These are phyloP conservation scores for Pasiphila rectangulata DNA, from an alignment of 2,888 invertebrate species.

Conservation along the genomic window DNA sequence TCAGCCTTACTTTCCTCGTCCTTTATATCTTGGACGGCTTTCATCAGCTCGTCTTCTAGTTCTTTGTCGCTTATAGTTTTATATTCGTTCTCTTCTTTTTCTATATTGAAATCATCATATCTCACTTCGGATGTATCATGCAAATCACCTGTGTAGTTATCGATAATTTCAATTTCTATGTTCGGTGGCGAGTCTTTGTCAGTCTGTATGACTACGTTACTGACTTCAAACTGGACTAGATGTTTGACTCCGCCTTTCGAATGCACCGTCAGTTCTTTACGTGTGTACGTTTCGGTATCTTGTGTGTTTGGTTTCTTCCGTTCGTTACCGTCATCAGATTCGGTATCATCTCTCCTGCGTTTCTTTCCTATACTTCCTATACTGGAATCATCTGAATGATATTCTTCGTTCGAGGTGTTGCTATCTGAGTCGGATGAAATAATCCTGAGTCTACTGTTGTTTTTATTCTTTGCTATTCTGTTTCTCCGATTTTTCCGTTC, in stretches of 20 bases:
- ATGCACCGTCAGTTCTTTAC: slow-evolving; percentile 7
- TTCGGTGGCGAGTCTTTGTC: neutral
- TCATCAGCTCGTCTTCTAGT: neutral
- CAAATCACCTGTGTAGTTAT: slow-evolving; percentile 3
- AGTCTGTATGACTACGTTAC: slow-evolving; percentile 13
- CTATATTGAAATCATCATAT: neutral
- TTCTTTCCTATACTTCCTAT: neutral
- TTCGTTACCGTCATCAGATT: neutral
- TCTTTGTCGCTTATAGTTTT: neutral
- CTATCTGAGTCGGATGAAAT: neutral
- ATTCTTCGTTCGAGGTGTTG: neutral
- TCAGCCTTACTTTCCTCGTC: too few relatives aligned
- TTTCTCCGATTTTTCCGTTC: neutral
- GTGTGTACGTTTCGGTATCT: too few relatives aligned
- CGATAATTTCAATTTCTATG: slow-evolving; percentile 15
- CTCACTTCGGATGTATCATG: neutral
- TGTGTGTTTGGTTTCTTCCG: too few relatives aligned
- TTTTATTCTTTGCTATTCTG: neutral
- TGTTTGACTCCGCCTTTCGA: slow-evolving; percentile 4
- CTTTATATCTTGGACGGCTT: neutral
- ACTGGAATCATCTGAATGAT: neutral
- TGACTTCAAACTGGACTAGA: slow-evolving; percentile 10
- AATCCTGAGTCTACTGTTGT: neutral
- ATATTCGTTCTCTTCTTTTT: neutral
- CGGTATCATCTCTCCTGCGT: neutral